Evolutionary conservation across 2,113 vertebrate species (phyloP).

Genomic region (Scopus umbretta): DNA sequence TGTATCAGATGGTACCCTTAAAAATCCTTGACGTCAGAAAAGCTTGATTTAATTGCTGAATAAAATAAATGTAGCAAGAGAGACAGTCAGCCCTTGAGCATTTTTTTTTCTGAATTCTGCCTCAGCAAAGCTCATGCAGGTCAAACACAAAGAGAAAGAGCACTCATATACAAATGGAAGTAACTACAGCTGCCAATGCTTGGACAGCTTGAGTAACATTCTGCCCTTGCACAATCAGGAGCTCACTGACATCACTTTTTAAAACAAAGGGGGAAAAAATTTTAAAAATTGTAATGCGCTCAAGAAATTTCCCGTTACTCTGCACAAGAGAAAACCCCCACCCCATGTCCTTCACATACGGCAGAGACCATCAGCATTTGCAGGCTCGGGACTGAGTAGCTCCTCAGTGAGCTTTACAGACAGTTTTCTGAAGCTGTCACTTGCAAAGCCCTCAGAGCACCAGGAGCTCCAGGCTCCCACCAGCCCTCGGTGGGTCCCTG

Average conservation of each 20-base stretch:
- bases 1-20: neutral
- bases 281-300: neutral
- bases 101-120: neutral
- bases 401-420: conserved; percentile 23
- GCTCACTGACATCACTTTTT: neutral
- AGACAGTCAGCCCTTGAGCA: neutral
- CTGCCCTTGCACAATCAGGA: neutral
- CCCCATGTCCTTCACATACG: neutral
- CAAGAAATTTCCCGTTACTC: conserved; percentile 11
- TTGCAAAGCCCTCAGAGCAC: neutral
- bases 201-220: neutral
- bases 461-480: neutral
- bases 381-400: neutral
- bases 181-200: neutral
- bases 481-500: neutral
- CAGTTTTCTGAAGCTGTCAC: neutral
- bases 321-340: neutral
- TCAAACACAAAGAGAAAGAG: neutral
- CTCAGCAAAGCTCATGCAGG: neutral
- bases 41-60: neutral
- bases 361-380: neutral
- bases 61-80: neutral
- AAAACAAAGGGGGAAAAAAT: neutral
- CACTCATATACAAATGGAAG: neutral
- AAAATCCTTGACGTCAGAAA: neutral